Base-by-base conservation (phyloP, 2,797 vertebrate genomes). In the Microcaecilia unicolor region DNA sequence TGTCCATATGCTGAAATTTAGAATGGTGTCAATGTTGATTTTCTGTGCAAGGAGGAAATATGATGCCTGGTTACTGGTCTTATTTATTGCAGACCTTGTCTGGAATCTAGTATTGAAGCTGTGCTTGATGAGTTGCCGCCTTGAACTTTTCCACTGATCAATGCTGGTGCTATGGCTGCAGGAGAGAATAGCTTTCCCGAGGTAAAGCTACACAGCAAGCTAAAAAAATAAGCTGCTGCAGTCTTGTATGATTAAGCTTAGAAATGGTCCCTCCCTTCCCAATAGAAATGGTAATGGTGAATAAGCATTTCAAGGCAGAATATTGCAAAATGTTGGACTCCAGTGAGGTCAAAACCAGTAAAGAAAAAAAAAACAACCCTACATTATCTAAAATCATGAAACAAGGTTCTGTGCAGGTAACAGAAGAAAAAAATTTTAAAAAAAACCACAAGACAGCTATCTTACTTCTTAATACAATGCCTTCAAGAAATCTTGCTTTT, bases 71-170 rank as follows among this genome's bases (percentile, higher is more conserved):
- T 74, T 74, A 64, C 70, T 58, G 69, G 54, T 67, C 67, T 78
- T 77, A 78, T 83, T 81, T 80, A 81, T 73, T 72, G 71, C 65
- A 77, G 76, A 69, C 77, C 76, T 81, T 76, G 73, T 73, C 72
- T 71, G 55, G 64, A 74, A 79, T 76, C 65, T 54, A 49, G 67
- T 78, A 72, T 76, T 63, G 72, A 81, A 75, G 76, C 66, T 52
- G 40, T 59, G 61, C 64, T 72, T 83, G 80, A 80, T 78, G 73
- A 81, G 73, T 78, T 72, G 74, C 69, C 59, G 52, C 80, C 76
- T 81, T 79, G 79, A 81, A 80, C 79, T 78, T 80, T 76, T 81
- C 72, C 70, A 52, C 80, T 80, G 75, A 83, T 83, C 79, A 81
- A 78, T 83, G 78, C 68, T 47, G 41, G 71, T 19, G 34, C 69